phyloP scores from a whole-genome alignment of 2,888 invertebrate species.

The Anoplius nigerrimus region DNA sequence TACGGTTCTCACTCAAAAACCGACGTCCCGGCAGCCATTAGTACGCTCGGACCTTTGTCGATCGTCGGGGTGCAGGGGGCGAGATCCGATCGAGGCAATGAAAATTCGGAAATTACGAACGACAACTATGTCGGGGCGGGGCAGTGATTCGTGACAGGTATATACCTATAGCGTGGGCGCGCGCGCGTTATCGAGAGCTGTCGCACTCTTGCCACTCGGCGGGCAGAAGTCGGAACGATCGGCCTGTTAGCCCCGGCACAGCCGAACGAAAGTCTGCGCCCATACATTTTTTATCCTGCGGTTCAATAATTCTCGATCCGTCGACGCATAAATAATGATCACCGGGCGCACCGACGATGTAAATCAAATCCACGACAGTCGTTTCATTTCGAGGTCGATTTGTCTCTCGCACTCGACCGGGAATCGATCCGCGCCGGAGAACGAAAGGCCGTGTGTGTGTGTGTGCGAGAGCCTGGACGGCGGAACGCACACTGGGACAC shows the following conservation, averaged over 20 bases:
- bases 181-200: neutral
- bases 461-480: too few species aligned
- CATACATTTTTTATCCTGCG: constrained; percentile 46
- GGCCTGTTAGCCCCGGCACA: neutral
- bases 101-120: too few species aligned
- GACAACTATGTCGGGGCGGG: too few species aligned
- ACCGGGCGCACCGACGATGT: constrained; percentile 37
- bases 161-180: neutral
- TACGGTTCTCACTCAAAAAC: too few species aligned
- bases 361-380: constrained; percentile 60
- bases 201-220: neutral
- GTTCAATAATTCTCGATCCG: constrained; percentile 59
- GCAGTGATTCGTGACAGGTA: too few species aligned
- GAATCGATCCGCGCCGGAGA: constrained; percentile 39
- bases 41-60: too few species aligned
- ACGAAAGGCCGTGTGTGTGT: constrained; percentile 40
- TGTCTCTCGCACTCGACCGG: constrained; percentile 51
- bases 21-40: too few species aligned
- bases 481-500: too few species aligned
- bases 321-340: constrained; percentile 59
- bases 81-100: too few species aligned
- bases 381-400: constrained; percentile 61
- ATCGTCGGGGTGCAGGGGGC: too few species aligned
- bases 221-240: constrained; percentile 9
- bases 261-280: constrained; percentile 15